Evolutionary conservation across 2,113 vertebrate species (phyloP).

Genomic region (Paradoxurus hermaphroditus): DNA sequence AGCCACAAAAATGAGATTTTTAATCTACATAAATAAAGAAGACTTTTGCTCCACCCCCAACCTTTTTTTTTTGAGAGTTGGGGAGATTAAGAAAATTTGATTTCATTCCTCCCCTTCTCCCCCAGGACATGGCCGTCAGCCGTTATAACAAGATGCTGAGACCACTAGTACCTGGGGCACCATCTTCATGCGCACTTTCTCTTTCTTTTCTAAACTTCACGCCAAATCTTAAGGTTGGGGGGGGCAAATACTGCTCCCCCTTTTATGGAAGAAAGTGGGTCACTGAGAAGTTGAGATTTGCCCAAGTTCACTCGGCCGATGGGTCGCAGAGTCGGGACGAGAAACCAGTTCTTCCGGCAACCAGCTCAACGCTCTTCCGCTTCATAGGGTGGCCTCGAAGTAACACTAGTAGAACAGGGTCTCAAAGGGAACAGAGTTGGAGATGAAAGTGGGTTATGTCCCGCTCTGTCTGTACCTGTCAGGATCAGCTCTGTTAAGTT

Average conservation of each 20-base stretch:
- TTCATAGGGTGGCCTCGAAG: not conserved
- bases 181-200: not conserved
- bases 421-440: not conserved
- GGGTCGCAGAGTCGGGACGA: not conserved
- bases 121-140: not conserved
- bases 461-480: not conserved
- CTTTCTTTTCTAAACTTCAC: not conserved
- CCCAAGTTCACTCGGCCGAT: not conserved
- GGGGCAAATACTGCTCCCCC: not conserved
- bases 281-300: not conserved
- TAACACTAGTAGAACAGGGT: not conserved
- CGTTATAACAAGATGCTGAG: not conserved
- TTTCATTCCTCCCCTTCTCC: not conserved
- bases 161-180: not conserved
- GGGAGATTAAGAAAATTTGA: slow-evolving; percentile 61
- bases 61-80: not conserved
- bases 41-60: not conserved
- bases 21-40: slow-evolving; percentile 72
- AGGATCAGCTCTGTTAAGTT: not conserved
- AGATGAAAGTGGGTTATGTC: not conserved
- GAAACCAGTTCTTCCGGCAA: not conserved
- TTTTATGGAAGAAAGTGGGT: not conserved
- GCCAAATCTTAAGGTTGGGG: not conserved
- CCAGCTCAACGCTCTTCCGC: not conserved
- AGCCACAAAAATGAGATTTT: slow-evolving; percentile 74